Evolutionary conservation across 2,113 vertebrate species (phyloP).

Genomic region (Bettongia penicillata): DNA sequence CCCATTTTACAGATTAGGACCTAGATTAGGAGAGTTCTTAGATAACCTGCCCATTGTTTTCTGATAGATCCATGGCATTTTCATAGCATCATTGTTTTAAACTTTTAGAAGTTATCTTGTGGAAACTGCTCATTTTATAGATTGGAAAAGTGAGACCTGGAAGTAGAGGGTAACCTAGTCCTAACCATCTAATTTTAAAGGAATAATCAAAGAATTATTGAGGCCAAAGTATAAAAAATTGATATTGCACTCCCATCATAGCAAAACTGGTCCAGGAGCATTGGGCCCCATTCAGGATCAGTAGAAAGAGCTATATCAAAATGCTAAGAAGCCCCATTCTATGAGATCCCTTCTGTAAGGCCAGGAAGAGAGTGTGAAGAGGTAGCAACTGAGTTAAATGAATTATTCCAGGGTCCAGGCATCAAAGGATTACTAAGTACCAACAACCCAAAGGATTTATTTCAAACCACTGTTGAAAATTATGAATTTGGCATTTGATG

Average conservation of each 20-base stretch:
- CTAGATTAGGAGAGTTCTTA: not conserved
- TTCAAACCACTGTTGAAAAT: no score
- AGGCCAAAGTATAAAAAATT: not conserved
- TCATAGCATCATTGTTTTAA: not conserved
- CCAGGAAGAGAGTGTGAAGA: not conserved
- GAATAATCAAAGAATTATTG: not conserved
- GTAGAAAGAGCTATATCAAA: not conserved
- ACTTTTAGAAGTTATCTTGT: not conserved
- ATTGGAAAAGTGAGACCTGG: not conserved
- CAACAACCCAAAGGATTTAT: not conserved
- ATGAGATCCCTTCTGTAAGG: not conserved
- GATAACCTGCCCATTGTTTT: not conserved
- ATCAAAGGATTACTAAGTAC: constrained; percentile 61
- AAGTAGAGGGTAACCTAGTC: not conserved
- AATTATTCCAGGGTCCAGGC: not conserved
- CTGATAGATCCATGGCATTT: not conserved
- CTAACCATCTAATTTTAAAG: not conserved
- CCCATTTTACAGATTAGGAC: not conserved
- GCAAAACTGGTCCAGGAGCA: not conserved
- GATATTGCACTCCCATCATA: not conserved
- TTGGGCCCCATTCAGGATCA: not conserved
- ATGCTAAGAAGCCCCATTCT: not conserved
- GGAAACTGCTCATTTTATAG: not conserved
- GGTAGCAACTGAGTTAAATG: not conserved
- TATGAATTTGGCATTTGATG: not conserved